These are phyloP conservation scores for Dendropsophus ebraccatus DNA, from an alignment of 2,113 vertebrate genomes.

Conservation along the genomic window DNA sequence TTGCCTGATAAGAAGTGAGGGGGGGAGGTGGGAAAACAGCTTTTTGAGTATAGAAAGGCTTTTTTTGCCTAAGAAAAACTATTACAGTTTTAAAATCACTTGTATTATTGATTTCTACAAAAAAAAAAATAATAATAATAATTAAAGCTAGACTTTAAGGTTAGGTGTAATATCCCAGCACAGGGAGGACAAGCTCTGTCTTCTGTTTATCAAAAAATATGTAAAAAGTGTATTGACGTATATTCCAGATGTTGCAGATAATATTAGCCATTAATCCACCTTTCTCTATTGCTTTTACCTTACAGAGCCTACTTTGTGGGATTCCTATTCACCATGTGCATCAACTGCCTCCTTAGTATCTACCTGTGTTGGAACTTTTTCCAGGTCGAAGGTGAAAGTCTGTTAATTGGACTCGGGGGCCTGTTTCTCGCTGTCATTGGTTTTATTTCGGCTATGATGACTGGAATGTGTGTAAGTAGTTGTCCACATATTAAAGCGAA, in stretches of 20 bases:
- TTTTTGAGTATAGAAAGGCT: too few species aligned
- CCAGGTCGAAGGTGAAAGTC: conserved; percentile 50
- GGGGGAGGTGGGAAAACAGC: too few species aligned
- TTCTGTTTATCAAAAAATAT: background rate
- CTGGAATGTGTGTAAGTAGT: conserved; percentile 50
- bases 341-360: conserved; percentile 59
- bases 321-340: conserved; percentile 54
- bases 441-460: conserved; percentile 58
- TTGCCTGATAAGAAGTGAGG: too few species aligned
- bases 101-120: too few species aligned
- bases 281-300: background rate
- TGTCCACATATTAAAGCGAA: background rate
- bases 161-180: background rate
- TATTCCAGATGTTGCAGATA: background rate
- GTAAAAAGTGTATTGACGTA: background rate
- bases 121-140: too few species aligned
- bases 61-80: too few species aligned
- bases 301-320: conserved; percentile 59
- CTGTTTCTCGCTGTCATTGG: conserved; percentile 60
- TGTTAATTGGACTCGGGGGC: conserved; percentile 58
- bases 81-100: too few species aligned
- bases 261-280: background rate
- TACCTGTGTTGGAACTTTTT: conserved; percentile 59
- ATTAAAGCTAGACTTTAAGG: too few species aligned
- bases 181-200: too few species aligned